Conservation (phyloP, 2,888 invertebrate genomes). For the Brachynemurus nebulosus region DNA sequence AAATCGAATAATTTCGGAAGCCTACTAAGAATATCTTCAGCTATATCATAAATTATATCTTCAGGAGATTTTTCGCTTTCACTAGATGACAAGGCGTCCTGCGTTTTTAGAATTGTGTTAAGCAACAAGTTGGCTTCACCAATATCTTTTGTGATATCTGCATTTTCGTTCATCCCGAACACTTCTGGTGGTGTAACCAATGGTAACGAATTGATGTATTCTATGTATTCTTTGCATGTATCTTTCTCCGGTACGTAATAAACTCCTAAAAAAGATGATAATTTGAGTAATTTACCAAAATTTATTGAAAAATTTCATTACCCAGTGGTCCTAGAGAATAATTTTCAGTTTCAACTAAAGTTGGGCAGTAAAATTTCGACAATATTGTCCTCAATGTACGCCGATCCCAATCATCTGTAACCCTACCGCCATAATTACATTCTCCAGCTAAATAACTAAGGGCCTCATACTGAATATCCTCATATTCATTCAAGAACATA, state of each 20-base stretch:
- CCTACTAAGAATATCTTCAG: constrained; percentile 62
- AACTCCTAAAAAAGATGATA: constrained; percentile 31
- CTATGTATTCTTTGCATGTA: constrained; percentile 56
- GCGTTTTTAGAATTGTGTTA: constrained; percentile 55
- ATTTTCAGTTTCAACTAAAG: constrained; percentile 45
- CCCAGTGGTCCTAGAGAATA: constrained; percentile 55
- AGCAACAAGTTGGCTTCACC: constrained; percentile 71
- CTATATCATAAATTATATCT: constrained; percentile 62
- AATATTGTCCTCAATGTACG: constrained; percentile 73
- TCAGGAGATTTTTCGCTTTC: constrained; percentile 57
- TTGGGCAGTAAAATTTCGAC: constrained; percentile 60
- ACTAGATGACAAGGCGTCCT: constrained; percentile 50
- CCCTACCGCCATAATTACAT: constrained; percentile 92
- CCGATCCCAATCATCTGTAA: constrained; percentile 93
- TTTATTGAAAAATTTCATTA: constrained; percentile 23
- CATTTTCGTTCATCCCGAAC: constrained; percentile 87
- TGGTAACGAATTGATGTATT: constrained; percentile 56
- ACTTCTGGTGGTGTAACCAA: constrained; percentile 66
- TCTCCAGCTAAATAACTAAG: constrained; percentile 84
- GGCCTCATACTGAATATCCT: constrained; percentile 73
- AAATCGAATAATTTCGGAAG: constrained; percentile 60
- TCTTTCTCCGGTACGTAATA: constrained; percentile 61
- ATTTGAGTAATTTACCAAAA: too few species aligned
- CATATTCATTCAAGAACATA: constrained; percentile 73
- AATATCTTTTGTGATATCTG: constrained; percentile 84